Base-by-base conservation (phyloP, 2,888 invertebrate genomes). In the Patella caerulea region DNA sequence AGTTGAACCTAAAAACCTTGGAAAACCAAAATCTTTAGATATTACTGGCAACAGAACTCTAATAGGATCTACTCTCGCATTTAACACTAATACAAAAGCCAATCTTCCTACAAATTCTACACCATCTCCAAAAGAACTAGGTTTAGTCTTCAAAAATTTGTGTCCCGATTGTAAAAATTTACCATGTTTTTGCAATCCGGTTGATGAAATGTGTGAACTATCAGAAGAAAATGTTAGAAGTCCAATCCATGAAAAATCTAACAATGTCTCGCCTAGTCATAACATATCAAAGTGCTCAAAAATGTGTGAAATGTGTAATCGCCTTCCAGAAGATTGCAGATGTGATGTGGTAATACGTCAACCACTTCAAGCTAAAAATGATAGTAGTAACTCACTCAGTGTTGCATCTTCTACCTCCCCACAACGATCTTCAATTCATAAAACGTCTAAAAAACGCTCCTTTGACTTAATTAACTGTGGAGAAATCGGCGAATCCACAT, bases 1-100 rank as follows among this genome's bases (percentile, higher is more conserved):
- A 83, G 93, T 94, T 54, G 94, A 82, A 75, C 72, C 34, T 34
- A 53, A 71, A 45, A 53, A 71, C 14, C 34, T 15, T 29, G 17
- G 29, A 53, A 11, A 34, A 3, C n/a, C 72, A 1, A 29, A 9
- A 9, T n/a, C 24, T 29, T 29, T 45, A 29, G 72, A 53, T 52
- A 2, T 17, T 71, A 53, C n/a, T 9, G 45, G 45, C 45, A 24
- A 71, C 11, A n/a, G 34, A 71, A 71, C 52, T 12, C n/a, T 52
- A 24, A 71, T 71, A 34, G 52, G 72, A 19, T n/a, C 24, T 71
- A 34, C 15, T 71, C n/a, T 71, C 11, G 19, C 45, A 71, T 71
- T 65, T 3, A 65, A 19, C 19, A 24, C 14, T 19, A 24, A 11
- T 24, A 65, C 19, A 65, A 65, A 19, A 12, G 24, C 24, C 11